A percentile compares a stretch with the other conserved stretches of the same genome.
phyloP scores from a whole-genome alignment of 2,797 vertebrate species.

The Dendrocincla tyrannina region DNA sequence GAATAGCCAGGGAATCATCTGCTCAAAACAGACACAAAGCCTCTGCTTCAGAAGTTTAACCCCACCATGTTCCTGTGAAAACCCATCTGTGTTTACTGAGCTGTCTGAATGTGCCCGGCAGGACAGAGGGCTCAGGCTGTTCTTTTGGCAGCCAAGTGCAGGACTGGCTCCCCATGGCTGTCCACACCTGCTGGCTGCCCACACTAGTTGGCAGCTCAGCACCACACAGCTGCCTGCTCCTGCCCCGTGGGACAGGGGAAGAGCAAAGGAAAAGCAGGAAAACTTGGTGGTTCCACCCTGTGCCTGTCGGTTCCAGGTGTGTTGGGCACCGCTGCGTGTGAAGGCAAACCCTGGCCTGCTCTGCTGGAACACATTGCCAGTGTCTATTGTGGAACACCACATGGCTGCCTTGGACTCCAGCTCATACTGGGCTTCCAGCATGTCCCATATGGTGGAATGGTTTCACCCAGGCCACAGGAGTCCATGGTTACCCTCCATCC shows the following conservation, averaged over 20 bases:
- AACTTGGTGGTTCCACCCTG: background rate
- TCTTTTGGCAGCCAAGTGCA: background rate
- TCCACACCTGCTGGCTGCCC: background rate
- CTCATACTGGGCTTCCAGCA: background rate
- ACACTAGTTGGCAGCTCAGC: background rate
- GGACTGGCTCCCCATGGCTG: background rate
- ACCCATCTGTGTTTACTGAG: background rate
- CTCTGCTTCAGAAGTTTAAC: background rate
- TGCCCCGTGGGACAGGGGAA: background rate
- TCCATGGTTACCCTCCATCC: no score
- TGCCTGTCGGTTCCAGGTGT: background rate
- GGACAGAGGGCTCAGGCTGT: background rate
- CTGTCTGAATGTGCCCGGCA: background rate
- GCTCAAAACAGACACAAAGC: background rate
- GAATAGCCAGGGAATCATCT: background rate
- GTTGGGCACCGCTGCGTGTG: background rate
- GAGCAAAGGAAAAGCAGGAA: background rate
- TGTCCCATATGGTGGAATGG: rapidly evolving
- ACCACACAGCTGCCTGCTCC: background rate
- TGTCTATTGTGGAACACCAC: rapidly evolving
- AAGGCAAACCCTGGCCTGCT: background rate
- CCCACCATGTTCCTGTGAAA: background rate
- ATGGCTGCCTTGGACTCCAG: background rate
- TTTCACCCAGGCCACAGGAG: background rate
- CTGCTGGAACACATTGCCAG: background rate